These are phyloP conservation scores for Drosophila sp. DNA, from an alignment of 1,140 invertebrate species.

Conservation along the genomic window DNA sequence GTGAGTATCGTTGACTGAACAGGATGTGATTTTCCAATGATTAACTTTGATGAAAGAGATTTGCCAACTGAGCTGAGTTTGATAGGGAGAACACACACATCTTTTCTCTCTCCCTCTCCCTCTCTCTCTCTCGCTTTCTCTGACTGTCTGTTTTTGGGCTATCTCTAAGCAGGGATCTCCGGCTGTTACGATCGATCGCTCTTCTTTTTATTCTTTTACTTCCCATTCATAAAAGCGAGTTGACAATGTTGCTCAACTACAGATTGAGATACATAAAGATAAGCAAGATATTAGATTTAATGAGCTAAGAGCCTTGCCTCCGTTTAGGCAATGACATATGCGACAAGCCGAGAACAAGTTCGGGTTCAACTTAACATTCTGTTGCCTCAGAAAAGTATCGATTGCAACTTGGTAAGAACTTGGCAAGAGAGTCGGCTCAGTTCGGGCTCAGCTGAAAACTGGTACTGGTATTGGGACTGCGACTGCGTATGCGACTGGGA, in stretches of 20 bases:
- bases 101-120: neutral
- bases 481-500: too few relatives aligned
- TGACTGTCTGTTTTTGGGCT: conserved; percentile 33
- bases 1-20: conserved; percentile 52
- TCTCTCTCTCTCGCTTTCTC: neutral
- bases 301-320: conserved; percentile 49
- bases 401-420: conserved; percentile 68
- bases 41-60: conserved; percentile 76
- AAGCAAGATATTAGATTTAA: conserved; percentile 77
- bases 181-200: conserved; percentile 43
- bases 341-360: conserved; percentile 24
- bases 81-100: conserved; percentile 45
- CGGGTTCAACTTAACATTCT: neutral
- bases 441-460: conserved; percentile 58
- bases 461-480: too few relatives aligned
- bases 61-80: conserved; percentile 41
- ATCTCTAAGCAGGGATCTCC: conserved; percentile 72
- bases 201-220: neutral
- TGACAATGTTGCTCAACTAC: conserved; percentile 78
- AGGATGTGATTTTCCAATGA: conserved; percentile 83
- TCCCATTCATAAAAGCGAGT: conserved; percentile 75
- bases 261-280: conserved; percentile 74
- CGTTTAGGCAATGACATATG: conserved; percentile 46
- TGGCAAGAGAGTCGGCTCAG: conserved; percentile 55
- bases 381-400: conserved; percentile 66